A percentile compares a stretch with the other conserved stretches of the same genome.
Conservation (phyloP, 92 coral and sea anemone species). For the Ricordea florida region DNA sequence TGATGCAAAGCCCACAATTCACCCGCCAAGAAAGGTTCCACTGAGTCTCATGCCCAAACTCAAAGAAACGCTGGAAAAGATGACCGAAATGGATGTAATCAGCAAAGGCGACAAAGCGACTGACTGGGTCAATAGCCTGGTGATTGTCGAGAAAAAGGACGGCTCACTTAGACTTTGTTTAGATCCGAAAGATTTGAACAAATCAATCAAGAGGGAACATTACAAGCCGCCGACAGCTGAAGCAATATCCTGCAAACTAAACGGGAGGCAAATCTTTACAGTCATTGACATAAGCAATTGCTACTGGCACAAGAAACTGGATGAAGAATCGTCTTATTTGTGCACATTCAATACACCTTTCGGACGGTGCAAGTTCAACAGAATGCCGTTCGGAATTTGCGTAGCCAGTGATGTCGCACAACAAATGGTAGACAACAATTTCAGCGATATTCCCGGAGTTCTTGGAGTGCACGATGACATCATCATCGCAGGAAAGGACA, state of each 20-base stretch:
- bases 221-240: slow-evolving; percentile 50
- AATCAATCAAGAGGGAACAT: slow-evolving; percentile 47
- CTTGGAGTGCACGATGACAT: slow-evolving; percentile 50
- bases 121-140: slow-evolving; percentile 61
- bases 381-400: slow-evolving; percentile 51
- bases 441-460: slow-evolving; percentile 31
- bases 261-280: slow-evolving; percentile 35
- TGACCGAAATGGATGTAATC: slow-evolving; percentile 24
- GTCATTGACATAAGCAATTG: slow-evolving; percentile 31
- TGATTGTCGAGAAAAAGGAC: slow-evolving; percentile 46
- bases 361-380: too few species aligned
- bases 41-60: too few species aligned
- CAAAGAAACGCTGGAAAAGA: slow-evolving; percentile 26
- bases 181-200: too few species aligned
- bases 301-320: slow-evolving; percentile 56
- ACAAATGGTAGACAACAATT: slow-evolving; percentile 34
- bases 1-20: too few species aligned
- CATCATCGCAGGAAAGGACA: slow-evolving; percentile 22
- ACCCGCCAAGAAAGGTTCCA: too few species aligned
- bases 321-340: too few species aligned
- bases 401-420: slow-evolving; percentile 41
- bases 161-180: too few species aligned
- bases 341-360: too few species aligned
- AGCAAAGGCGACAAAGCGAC: slow-evolving; percentile 43
- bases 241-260: slow-evolving; percentile 28